These are phyloP conservation scores for Sphaerodactylus townsendi DNA, from an alignment of 2,113 vertebrate genomes.

Conservation along the genomic window DNA sequence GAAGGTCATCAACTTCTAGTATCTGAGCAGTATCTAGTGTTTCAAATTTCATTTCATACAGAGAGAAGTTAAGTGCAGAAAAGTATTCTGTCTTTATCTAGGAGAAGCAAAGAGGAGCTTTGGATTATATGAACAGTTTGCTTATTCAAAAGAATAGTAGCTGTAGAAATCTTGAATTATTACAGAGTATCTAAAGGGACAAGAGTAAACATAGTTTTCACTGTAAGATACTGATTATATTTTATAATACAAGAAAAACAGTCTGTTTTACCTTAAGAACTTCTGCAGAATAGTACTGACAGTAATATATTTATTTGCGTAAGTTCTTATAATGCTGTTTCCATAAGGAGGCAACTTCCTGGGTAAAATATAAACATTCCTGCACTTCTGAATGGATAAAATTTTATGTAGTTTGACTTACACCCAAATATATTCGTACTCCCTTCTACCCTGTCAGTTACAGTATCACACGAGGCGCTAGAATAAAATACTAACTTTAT, in stretches of 20 bases:
- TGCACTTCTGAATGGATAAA: accelerated
- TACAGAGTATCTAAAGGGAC: not conserved
- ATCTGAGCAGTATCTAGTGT: not conserved
- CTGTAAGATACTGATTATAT: accelerated
- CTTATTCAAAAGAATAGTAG: not conserved
- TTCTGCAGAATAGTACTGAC: conserved; percentile 50
- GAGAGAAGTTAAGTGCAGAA: not conserved
- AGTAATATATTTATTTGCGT: conserved; percentile 18
- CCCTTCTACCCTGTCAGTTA: conserved; percentile 21
- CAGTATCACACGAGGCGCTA: not conserved
- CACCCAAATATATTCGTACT: not conserved
- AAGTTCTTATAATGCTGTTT: not conserved
- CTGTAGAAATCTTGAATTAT: not conserved
- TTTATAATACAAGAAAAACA: not conserved
- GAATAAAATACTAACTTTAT: conserved; percentile 80
- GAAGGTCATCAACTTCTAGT: not conserved
- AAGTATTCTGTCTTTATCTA: not conserved
- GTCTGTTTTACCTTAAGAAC: not conserved
- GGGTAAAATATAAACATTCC: not conserved
- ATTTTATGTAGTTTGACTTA: accelerated
- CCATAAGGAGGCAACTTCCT: not conserved
- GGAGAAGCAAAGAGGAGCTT: not conserved
- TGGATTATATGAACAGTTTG: not conserved
- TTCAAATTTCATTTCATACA: not conserved
- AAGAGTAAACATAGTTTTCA: not conserved